Evolutionary conservation across 2,888 invertebrate genomes (phyloP).

Genomic region (Galerucella pusilla): DNA sequence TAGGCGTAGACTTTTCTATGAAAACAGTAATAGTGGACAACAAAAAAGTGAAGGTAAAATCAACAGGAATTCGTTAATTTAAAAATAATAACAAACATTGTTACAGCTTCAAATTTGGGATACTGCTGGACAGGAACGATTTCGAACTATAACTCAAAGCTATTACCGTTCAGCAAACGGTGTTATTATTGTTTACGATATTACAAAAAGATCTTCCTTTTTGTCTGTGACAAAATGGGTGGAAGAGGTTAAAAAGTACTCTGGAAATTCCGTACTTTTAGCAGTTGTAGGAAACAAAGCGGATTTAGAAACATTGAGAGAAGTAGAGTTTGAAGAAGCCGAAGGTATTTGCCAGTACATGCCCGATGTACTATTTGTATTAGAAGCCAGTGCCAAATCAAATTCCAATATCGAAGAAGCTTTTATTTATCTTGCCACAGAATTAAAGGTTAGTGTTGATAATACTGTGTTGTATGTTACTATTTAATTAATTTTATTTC

Average conservation of each 20-base stretch:
- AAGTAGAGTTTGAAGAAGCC: conserved; percentile 88
- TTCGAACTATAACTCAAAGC: conserved; percentile 96
- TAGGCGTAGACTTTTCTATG: conserved; percentile 99
- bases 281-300: conserved; percentile 94
- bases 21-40: conserved; percentile 94
- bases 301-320: conserved; percentile 82
- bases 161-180: conserved; percentile 98
- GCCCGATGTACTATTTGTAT: conserved; percentile 86
- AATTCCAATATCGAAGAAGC: conserved; percentile 92
- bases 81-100: not conserved
- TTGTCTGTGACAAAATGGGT: conserved; percentile 94
- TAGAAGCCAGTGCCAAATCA: conserved; percentile 92
- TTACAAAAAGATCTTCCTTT: conserved; percentile 92
- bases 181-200: conserved; percentile 96
- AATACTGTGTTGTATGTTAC: not conserved
- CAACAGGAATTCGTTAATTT: not conserved
- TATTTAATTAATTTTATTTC: conserved; percentile 55
- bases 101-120: conserved; percentile 94
- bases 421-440: conserved; percentile 86
- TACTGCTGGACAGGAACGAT: conserved; percentile 96
- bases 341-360: conserved; percentile 87
- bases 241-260: conserved; percentile 94
- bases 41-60: conserved; percentile 89
- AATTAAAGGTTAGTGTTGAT: conserved; percentile 75
- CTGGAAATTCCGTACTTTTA: conserved; percentile 90